phyloP scores from a whole-genome alignment of 2,888 invertebrate species.

The Hyposoter didymator region DNA sequence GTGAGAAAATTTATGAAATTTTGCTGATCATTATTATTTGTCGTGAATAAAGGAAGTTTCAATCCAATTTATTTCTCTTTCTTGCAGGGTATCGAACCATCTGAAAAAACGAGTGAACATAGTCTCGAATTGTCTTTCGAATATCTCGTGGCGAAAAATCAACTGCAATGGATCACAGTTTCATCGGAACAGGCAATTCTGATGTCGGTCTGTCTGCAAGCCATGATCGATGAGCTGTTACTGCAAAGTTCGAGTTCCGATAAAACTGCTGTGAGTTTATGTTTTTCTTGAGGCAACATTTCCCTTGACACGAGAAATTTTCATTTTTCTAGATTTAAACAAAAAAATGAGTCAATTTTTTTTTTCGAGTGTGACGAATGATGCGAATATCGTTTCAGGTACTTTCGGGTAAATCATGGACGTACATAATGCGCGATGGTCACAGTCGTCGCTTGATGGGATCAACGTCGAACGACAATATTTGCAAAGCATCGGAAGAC shows the following conservation, averaged over 20 bases:
- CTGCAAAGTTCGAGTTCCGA: conserved; percentile 89
- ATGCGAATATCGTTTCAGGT: conserved; percentile 70
- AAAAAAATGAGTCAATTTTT: background rate
- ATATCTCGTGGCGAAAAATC: conserved; percentile 96
- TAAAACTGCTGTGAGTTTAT: conserved; percentile 81
- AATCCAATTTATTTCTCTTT: background rate
- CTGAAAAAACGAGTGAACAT: conserved; percentile 76
- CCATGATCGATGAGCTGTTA: conserved; percentile 97
- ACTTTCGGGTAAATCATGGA: conserved; percentile 86
- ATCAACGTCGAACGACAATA: conserved; percentile 85
- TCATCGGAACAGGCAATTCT: conserved; percentile 96
- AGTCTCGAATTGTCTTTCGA: conserved; percentile 95
- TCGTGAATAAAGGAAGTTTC: background rate
- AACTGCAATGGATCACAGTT: conserved; percentile 97
- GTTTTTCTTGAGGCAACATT: background rate
- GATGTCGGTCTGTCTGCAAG: conserved; percentile 97
- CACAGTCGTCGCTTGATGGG: conserved; percentile 88
- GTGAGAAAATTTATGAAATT: conserved; percentile 84
- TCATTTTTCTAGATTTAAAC: background rate
- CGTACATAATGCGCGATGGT: conserved; percentile 91
- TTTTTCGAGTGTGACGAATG: conserved; percentile 4
- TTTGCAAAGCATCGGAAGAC: conserved; percentile 80
- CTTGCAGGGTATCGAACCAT: conserved; percentile 75
- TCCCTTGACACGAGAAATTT: background rate
- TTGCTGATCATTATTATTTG: background rate